Conservation (phyloP, 1,140 invertebrate species). For the Hesperophylax magnus region DNA sequence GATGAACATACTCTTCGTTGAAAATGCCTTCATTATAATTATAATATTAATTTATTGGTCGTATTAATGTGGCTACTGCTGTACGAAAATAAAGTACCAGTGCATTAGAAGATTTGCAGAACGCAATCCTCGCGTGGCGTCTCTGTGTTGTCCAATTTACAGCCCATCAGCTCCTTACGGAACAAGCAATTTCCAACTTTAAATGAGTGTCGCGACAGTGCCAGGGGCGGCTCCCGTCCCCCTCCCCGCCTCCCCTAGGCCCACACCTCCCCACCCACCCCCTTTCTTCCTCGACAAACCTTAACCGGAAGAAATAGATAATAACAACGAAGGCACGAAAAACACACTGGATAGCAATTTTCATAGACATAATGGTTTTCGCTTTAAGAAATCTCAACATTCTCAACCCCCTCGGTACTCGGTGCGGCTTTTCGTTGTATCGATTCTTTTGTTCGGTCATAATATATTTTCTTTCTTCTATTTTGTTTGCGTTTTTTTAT, state of each 20-base stretch:
- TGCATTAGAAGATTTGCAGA: not conserved
- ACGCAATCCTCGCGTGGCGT: slow-evolving; percentile 8
- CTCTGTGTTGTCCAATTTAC: slow-evolving; percentile 56
- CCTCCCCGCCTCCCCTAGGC: too few relatives aligned
- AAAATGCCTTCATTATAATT: too few relatives aligned
- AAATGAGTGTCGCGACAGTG: slow-evolving; percentile 57
- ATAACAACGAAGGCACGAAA: slow-evolving; percentile 42
- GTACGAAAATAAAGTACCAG: too few relatives aligned
- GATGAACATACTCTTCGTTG: too few relatives aligned
- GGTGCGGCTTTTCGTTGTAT: slow-evolving; percentile 46
- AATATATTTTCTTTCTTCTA: slow-evolving; percentile 42
- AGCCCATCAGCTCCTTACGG: slow-evolving; percentile 56
- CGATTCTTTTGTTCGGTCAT: slow-evolving; percentile 54
- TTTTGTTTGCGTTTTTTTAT: slow-evolving; percentile 28
- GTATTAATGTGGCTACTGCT: too few relatives aligned
- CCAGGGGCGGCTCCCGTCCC: not conserved
- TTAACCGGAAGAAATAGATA: slow-evolving; percentile 51
- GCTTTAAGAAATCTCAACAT: slow-evolving; percentile 46
- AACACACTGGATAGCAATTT: slow-evolving; percentile 48
- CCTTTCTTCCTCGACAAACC: not conserved
- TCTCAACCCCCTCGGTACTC: slow-evolving; percentile 26
- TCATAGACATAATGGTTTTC: slow-evolving; percentile 56
- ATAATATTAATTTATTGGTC: too few relatives aligned
- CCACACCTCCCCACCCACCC: not conserved
- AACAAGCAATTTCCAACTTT: slow-evolving; percentile 58